Percentiles rank a stretch among this genome's conserved stretches.
Evolutionary conservation across 2,113 vertebrate species (phyloP).

Genomic region (Macquaria australasica): DNA sequence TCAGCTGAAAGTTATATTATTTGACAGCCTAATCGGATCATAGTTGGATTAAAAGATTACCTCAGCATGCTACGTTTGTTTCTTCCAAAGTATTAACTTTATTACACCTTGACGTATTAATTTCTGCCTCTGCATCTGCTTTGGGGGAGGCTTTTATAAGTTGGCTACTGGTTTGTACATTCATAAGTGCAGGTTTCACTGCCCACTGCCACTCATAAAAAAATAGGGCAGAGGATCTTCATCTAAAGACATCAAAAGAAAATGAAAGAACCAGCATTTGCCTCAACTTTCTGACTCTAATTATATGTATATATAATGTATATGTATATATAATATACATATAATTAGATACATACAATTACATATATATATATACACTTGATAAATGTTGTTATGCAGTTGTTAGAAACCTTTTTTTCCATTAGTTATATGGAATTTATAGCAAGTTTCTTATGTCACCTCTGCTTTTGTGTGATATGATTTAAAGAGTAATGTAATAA

Average conservation of each 20-base stretch:
- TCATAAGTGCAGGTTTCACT: not conserved
- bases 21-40: constrained; percentile 36
- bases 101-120: constrained; percentile 35
- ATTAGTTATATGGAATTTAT: not conserved
- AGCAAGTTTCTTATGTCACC: not conserved
- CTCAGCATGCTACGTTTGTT: constrained; percentile 33
- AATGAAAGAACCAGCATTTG: not conserved
- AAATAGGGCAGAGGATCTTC: not conserved
- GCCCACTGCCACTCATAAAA: not conserved
- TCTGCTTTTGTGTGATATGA: constrained; percentile 22
- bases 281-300: not conserved
- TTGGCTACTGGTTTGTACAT: constrained; percentile 14
- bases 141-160: constrained; percentile 12
- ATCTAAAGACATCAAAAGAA: not conserved
- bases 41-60: constrained; percentile 57
- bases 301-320: too few relatives aligned
- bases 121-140: constrained; percentile 8
- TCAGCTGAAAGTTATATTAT: constrained; percentile 4
- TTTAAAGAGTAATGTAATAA: constrained; percentile 45
- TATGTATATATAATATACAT: too few relatives aligned
- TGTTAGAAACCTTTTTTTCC: not conserved
- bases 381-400: not conserved
- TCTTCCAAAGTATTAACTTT: constrained; percentile 34
- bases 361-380: too few relatives aligned
- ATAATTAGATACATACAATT: too few relatives aligned